These are phyloP conservation scores for Cenopis cana DNA, from an alignment of 2,888 invertebrate species.

Conservation along the genomic window DNA sequence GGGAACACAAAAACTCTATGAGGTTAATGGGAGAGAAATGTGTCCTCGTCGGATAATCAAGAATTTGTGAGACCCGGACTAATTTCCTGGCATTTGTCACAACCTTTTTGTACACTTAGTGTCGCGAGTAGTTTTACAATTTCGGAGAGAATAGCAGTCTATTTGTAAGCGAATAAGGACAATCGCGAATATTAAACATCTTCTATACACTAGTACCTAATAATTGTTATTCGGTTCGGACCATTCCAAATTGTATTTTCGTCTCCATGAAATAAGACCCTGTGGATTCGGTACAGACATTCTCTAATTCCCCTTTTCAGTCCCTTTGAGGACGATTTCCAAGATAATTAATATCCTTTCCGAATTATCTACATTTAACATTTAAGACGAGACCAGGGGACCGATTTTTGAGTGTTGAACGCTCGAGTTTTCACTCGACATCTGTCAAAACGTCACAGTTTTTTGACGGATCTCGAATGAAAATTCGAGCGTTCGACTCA, in stretches of 20 bases:
- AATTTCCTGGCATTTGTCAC: conserved; percentile 62
- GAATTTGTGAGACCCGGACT: conserved; percentile 62
- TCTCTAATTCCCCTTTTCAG: too few species aligned
- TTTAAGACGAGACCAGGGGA: too few species aligned
- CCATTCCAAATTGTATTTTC: too few species aligned
- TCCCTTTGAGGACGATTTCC: neutral
- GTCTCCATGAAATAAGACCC: too few species aligned
- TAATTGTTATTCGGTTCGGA: neutral
- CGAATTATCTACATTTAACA: neutral
- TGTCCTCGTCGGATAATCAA: conserved; percentile 65
- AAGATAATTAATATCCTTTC: neutral
- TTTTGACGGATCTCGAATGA: too few species aligned
- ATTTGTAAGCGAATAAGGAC: conserved; percentile 21
- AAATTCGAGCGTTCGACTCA: too few species aligned
- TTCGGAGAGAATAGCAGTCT: conserved; percentile 16
- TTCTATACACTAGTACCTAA: neutral
- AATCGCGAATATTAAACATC: neutral
- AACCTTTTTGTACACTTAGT: conserved; percentile 55
- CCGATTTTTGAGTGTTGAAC: too few species aligned
- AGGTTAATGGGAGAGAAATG: conserved; percentile 64
- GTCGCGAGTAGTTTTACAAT: conserved; percentile 37
- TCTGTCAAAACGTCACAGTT: too few species aligned
- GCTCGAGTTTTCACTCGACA: too few species aligned
- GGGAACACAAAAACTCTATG: conserved; percentile 69
- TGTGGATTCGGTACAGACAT: neutral